Evolutionary conservation across 2,113 vertebrate species (phyloP).

Genomic region (Meles meles): DNA sequence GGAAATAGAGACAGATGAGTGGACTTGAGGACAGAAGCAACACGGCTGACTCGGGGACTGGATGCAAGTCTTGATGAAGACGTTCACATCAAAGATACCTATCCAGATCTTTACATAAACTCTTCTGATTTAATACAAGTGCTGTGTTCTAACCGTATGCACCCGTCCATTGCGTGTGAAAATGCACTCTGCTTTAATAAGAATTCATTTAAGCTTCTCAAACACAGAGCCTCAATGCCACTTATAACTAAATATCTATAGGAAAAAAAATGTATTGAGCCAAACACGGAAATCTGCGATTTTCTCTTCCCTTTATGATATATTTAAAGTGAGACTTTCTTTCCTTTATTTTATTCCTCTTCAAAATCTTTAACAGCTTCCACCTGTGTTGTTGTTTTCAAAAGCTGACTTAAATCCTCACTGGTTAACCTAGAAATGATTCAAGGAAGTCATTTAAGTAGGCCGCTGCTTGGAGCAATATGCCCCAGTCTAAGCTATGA

Average conservation of each 20-base stretch:
- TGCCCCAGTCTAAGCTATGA: neutral
- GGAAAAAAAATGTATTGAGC: neutral
- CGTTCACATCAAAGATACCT: neutral
- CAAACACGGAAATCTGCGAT: neutral
- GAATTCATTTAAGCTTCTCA: neutral
- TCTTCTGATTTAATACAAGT: neutral
- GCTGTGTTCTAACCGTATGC: neutral
- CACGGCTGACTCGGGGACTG: neutral
- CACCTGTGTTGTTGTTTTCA: neutral
- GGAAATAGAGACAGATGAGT: neutral
- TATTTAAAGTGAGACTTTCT: neutral
- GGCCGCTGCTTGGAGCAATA: neutral
- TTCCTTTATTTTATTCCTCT: neutral
- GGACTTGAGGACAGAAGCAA: neutral
- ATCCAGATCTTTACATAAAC: neutral
- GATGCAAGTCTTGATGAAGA: neutral
- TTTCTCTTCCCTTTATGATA: constrained; percentile 1
- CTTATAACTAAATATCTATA: neutral
- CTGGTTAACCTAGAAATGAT: neutral
- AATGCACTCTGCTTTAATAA: neutral
- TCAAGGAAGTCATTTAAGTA: neutral
- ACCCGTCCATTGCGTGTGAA: neutral
- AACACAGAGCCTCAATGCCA: neutral
- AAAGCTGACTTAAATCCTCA: neutral
- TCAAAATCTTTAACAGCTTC: neutral